Evolutionary conservation across 2,888 invertebrate species (phyloP), one percentile per base, ranked within the genome.

Genomic region (Eilema sororculum): DNA sequence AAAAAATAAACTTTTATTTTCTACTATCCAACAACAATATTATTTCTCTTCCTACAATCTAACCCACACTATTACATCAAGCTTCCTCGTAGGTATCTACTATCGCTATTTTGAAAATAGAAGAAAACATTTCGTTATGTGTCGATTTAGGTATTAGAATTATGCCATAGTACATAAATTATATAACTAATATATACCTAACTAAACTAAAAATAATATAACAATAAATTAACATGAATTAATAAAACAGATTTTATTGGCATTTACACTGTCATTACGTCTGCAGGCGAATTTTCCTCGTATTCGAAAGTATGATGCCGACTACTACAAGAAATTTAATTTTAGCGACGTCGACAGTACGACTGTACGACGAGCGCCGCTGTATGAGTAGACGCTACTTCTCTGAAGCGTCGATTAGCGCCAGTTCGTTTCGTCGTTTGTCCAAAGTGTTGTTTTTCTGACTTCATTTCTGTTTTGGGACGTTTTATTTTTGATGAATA

Each of bases 391-490:
- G 20, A 52, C n/a, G 52, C 46, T 52, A 52, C 52, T 52, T 52
- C 52, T 52, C 52, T 52, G 52, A 52, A 52, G 52, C 52, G 52
- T 52, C 52, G 52, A 52, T n/a, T 52, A 52, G 52, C n/a, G 52
- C 52, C 52, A 9, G 52, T n/a, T 52, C 52, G 52, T 52, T 52
- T n/a, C n/a, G 52, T 52, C 52, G 52, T 52, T 52, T 52, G 52
- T 52, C 52, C 52, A 8, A 9, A 46, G 20, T 46, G 46, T 46
- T 20, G 46, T 46, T 46, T 46, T 46, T 5, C 20, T 5, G 46
- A 46, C 20, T 20, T 46, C 20, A 46, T 46, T 46, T 20, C 46
- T n/a, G 52, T n/a, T 52, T 52, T n/a, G 52, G n/a, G 20, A n/a
- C 20, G n/a, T n/a, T 8, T 52, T 9, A n/a, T 52, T 46, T 46